A percentile compares a stretch with the other conserved stretches of the same genome.
phyloP scores from a whole-genome alignment of 2,797 vertebrate species.

The Myoxocephalus aenaeus region DNA sequence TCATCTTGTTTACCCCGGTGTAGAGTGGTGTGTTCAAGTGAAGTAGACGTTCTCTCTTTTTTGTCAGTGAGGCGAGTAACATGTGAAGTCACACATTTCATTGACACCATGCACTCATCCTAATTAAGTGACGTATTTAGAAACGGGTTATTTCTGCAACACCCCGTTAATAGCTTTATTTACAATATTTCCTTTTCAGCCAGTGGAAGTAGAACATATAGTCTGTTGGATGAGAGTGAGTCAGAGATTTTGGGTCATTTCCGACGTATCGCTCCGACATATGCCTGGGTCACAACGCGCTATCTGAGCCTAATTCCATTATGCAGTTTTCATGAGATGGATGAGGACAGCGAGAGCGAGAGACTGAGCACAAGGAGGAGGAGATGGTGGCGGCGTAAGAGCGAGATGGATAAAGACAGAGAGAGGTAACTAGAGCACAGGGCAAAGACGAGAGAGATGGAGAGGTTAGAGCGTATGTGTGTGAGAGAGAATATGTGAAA shows the following conservation, averaged over 20 bases:
- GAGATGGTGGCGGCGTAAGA: slow-evolving; percentile 49
- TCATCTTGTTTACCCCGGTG: slow-evolving; percentile 69
- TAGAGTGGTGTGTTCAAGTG: slow-evolving; percentile 41
- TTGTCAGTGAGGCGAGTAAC: slow-evolving; percentile 40
- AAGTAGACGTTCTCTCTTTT: slow-evolving; percentile 39
- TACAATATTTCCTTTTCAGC: slow-evolving; percentile 32
- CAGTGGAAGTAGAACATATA: slow-evolving; percentile 22
- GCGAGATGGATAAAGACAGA: slow-evolving; percentile 69
- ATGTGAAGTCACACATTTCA: slow-evolving; percentile 44
- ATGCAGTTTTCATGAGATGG: slow-evolving; percentile 76
- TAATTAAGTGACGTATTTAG: slow-evolving; percentile 37
- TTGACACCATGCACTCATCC: slow-evolving; percentile 22
- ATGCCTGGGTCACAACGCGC: slow-evolving; percentile 61
- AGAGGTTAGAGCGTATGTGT: slow-evolving; percentile 59
- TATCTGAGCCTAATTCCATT: slow-evolving; percentile 76
- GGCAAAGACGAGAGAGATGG: slow-evolving; percentile 57
- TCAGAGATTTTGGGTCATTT: slow-evolving; percentile 63
- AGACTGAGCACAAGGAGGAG: slow-evolving; percentile 38
- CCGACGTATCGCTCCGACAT: slow-evolving; percentile 41
- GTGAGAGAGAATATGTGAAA: slow-evolving; percentile 57
- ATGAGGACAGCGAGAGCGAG: slow-evolving; percentile 66
- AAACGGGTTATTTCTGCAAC: slow-evolving; percentile 33
- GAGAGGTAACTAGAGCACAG: slow-evolving; percentile 70
- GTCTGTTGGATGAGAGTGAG: slow-evolving; percentile 37
- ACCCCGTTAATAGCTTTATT: slow-evolving; percentile 43